Evolutionary conservation across 2,888 invertebrate genomes (phyloP).

Genomic region (Athetis lepigone): DNA sequence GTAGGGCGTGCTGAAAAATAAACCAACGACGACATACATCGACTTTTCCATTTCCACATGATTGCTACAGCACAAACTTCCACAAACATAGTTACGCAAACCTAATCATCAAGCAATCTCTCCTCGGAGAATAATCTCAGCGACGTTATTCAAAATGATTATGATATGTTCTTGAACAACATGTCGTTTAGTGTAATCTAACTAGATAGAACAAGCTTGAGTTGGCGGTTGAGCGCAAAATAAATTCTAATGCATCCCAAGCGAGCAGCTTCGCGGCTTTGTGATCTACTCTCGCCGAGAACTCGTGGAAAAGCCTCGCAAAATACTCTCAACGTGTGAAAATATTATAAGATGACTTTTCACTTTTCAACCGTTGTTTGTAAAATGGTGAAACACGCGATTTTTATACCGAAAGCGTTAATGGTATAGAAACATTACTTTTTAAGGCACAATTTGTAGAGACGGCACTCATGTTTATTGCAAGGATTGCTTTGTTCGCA

Average conservation of each 20-base stretch:
- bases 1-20: not conserved
- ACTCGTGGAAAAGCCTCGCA: slow-evolving; percentile 36
- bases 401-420: slow-evolving; percentile 56
- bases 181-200: slow-evolving; percentile 56
- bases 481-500: slow-evolving; percentile 54
- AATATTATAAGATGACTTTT: slow-evolving; percentile 57
- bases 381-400: slow-evolving; percentile 55
- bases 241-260: slow-evolving; percentile 72
- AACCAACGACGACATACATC: slow-evolving; percentile 15
- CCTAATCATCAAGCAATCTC: slow-evolving; percentile 49
- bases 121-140: slow-evolving; percentile 50
- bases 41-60: slow-evolving; percentile 23
- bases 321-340: slow-evolving; percentile 41
- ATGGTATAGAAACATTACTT: slow-evolving; percentile 45
- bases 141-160: slow-evolving; percentile 60
- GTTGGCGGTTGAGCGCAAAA: slow-evolving; percentile 45
- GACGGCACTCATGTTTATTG: slow-evolving; percentile 57
- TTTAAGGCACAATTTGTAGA: slow-evolving; percentile 48
- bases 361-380: slow-evolving; percentile 52
- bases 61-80: slow-evolving; percentile 29
- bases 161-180: slow-evolving; percentile 59
- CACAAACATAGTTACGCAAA: slow-evolving; percentile 44
- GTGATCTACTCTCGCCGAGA: slow-evolving; percentile 41
- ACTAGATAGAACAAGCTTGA: slow-evolving; percentile 45
- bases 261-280: slow-evolving; percentile 58